Conservation (phyloP, 2,113 vertebrate species). For the Lampris incognitus region DNA sequence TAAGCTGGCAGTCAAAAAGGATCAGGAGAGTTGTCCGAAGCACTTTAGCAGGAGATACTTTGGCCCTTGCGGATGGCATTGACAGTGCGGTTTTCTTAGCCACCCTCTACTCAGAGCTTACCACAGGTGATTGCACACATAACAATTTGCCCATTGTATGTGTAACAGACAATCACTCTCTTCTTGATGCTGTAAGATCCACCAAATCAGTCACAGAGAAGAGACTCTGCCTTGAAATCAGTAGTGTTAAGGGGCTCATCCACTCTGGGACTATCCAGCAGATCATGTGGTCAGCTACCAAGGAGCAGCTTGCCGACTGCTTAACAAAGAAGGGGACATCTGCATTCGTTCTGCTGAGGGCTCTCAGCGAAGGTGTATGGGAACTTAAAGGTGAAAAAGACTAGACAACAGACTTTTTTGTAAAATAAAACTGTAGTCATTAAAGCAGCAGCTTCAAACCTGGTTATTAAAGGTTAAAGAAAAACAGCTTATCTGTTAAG, state of each 20-base stretch:
- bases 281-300: no score
- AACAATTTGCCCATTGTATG: conserved; percentile 14
- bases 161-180: conserved; percentile 43
- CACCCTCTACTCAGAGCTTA: conserved; percentile 25
- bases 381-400: background rate
- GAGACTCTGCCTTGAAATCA: conserved; percentile 11
- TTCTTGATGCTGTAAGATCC: conserved; percentile 40
- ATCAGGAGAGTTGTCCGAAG: background rate
- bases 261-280: conserved; percentile 2
- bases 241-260: conserved; percentile 36
- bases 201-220: conserved; percentile 12
- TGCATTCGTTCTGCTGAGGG: conserved; percentile 19
- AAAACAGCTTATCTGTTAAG: no score
- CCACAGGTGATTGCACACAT: background rate
- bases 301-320: no score
- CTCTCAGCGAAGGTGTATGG: conserved; percentile 12
- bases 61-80: conserved; percentile 10
- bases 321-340: conserved; percentile 12
- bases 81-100: conserved; percentile 27
- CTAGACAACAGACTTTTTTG: background rate
- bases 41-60: conserved; percentile 1
- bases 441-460: no score
- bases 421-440: no score
- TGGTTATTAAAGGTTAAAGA: no score
- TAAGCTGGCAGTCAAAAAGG: background rate